These are phyloP conservation scores for Telmatherina bonti DNA, from an alignment of 2,797 vertebrate genomes.

Conservation along the genomic window DNA sequence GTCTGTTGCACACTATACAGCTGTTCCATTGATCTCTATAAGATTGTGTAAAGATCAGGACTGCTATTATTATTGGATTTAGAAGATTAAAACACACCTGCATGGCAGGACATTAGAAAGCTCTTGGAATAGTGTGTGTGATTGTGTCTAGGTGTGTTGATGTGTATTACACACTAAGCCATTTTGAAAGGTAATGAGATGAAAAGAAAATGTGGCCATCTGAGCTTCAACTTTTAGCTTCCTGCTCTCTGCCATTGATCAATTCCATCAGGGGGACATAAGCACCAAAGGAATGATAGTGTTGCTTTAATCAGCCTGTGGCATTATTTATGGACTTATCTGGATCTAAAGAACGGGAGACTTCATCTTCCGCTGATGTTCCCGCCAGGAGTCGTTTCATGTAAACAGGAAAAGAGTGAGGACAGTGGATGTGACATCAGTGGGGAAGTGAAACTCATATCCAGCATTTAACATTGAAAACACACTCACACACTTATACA, in stretches of 20 bases:
- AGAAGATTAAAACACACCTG: constrained; percentile 73
- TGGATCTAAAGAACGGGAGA: constrained; percentile 26
- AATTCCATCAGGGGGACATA: constrained; percentile 39
- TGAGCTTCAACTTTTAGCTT: constrained; percentile 51
- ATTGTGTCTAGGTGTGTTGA: constrained; percentile 21
- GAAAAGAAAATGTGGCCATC: constrained; percentile 53
- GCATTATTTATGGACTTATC: constrained; percentile 32
- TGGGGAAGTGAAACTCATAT: constrained; percentile 26
- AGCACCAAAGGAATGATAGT: constrained; percentile 11
- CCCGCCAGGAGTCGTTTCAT: constrained; percentile 43
- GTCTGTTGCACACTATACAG: constrained; percentile 41
- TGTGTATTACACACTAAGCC: constrained; percentile 29
- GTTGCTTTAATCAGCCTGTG: constrained; percentile 19
- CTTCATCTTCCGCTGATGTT: constrained; percentile 13
- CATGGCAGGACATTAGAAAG: constrained; percentile 63
- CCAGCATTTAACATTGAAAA: constrained; percentile 28
- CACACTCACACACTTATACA: neutral
- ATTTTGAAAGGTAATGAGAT: constrained; percentile 58
- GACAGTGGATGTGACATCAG: constrained; percentile 54
- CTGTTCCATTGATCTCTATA: constrained; percentile 60
- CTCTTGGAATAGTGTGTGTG: constrained; percentile 14
- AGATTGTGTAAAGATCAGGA: constrained; percentile 51
- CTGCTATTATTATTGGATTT: constrained; percentile 70
- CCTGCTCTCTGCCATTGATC: constrained; percentile 54
- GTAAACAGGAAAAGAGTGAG: constrained; percentile 68